Evolutionary conservation across 2,797 vertebrate genomes (phyloP).

Genomic region (Todus mexicanus): DNA sequence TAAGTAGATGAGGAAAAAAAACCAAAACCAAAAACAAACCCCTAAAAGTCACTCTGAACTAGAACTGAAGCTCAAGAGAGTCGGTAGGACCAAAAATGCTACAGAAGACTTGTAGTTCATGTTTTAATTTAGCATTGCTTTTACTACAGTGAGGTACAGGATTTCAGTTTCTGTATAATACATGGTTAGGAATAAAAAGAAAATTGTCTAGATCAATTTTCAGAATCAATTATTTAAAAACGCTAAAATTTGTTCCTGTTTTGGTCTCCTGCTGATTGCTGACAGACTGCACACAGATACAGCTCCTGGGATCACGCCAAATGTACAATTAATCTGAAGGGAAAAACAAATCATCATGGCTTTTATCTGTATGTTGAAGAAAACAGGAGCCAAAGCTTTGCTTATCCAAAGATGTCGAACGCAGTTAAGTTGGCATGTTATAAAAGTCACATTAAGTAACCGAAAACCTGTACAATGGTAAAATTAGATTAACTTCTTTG

Average conservation of each 20-base stretch:
- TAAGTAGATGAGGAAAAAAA: background rate
- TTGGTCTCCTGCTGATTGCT: background rate
- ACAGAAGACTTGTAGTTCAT: background rate
- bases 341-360: background rate
- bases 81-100: background rate
- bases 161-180: background rate
- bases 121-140: background rate
- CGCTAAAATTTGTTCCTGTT: background rate
- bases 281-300: background rate
- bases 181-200: background rate
- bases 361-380: background rate
- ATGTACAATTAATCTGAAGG: background rate
- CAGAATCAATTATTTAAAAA: background rate
- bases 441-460: background rate
- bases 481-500: background rate
- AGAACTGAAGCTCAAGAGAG: background rate
- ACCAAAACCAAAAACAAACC: background rate
- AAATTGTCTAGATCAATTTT: background rate
- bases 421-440: fast-evolving
- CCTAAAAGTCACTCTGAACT: background rate
- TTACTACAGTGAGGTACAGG: background rate
- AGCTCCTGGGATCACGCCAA: conserved; percentile 8
- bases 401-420: background rate
- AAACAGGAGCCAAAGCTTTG: background rate
- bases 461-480: background rate